Base-by-base conservation (phyloP, 1,140 invertebrate genomes). In the Chironomus striatipennis region DNA sequence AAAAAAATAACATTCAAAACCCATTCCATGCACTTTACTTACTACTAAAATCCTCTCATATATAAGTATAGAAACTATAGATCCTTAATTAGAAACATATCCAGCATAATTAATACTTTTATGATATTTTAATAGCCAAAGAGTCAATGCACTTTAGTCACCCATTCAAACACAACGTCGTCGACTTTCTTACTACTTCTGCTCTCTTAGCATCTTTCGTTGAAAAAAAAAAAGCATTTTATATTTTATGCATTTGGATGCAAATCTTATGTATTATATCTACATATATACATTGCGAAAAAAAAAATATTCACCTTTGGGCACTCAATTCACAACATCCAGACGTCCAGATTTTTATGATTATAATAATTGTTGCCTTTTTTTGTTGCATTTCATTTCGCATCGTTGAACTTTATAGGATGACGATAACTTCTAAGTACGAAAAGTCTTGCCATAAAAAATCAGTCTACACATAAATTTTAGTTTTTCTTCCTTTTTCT, bases 331-430 rank as follows among this genome's bases (percentile, higher is more conserved):
- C 7, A 70, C n/a, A 70, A 21, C 65, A 70, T 70, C 65, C 47
- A 57, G 47, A 57, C 47, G n/a, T 70, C 17, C 65, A 70, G 65
- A 70, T 21, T 20, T 70, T 70, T 70, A 70, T 70, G 65, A 70
- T 70, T 70, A 70, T 70, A 70, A 70, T 70, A 70, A 70, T 70
- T 70, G 65, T 18, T 70, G 18, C 10, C 18, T 70, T 70, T 18
- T 70, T 18, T 70, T 18, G 1, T 70, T 21, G 65, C 65, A 21
- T 5, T 57, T 57, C n/a, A 57, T 57, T 57, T 5, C 47, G n/a
- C n/a, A 10, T 57, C 47, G 47, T 57, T 57, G 12, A 57, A 57
- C 24, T 34, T 1, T 34, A 57, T 57, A 57, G 47, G n/a, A 57
- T 57, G 47, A 57, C 47, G 47, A 57, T 57, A 10, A 12, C 17